Evolutionary conservation across 1,140 invertebrate species (phyloP), one percentile per base, ranked within the genome.

Genomic region (Diploscapter pachys): DNA sequence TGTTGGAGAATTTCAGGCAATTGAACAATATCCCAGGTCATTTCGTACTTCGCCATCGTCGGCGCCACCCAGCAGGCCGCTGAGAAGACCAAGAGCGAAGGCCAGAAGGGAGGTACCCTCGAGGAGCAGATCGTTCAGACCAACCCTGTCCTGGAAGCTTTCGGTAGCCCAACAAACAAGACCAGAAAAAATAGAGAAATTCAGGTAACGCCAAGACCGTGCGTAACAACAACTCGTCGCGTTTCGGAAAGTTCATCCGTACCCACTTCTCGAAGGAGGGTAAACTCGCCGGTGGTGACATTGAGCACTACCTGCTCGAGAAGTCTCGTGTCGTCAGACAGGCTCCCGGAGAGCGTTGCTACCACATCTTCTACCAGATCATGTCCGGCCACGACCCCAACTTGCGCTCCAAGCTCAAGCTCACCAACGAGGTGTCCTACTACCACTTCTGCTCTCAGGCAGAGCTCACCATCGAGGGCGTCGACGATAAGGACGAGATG

Each of bases 331-430:
- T 99, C 89, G 99, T 98, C 88, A 98, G 95, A 85, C 96, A 99
- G 89, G 95, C 97, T 87, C 86, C 93, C 78, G 89, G 96, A 81
- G 97, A 99, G 89, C 92, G 97, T 88, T 99, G 96, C 80, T 99
- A 99, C 91, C 97, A 99, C 89, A 99, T 99, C 88, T 99, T 99
- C 93, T 99, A 99, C 90, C 97, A 99, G 88, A 92, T 99, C 86
- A 96, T 98, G 93, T 98, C 96, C 83, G 93, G 93, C 76, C 90
- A 92, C 78, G 92, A 98, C 64, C 81, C 90, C 59, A 91, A 90
- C 80, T 88, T 96, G 8, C 90, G 87, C 91, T 76, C 61, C 63
- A 83, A 86, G 71, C 74, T 85, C 13, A 76, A 85, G 54, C 80
- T 85, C n/a, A 80, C 52, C 74, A 85, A 86, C 66, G 82, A 85